Evolutionary conservation across 2,797 vertebrate species (phyloP).

Genomic region (Anolis apletophallus): DNA sequence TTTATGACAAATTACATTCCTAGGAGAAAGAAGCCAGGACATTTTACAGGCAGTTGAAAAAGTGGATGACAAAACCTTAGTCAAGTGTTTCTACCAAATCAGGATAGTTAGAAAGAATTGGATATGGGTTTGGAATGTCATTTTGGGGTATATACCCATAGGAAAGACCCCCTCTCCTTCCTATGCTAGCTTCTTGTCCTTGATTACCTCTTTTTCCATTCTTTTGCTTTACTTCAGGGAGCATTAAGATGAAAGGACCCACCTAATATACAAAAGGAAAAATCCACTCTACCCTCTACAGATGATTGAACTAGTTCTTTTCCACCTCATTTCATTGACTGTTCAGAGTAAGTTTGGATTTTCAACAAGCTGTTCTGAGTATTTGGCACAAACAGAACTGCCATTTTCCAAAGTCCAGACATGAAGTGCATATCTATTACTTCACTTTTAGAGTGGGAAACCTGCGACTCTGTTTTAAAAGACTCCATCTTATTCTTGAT

Average conservation of each 20-base stretch:
- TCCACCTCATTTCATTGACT: not conserved
- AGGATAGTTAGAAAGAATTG: too few species aligned
- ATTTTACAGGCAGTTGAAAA: not conserved
- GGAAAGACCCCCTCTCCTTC: not conserved
- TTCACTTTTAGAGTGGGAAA: slow-evolving; percentile 14
- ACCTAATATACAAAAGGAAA: too few species aligned
- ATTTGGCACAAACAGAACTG: slow-evolving; percentile 25
- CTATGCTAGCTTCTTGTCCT: not conserved
- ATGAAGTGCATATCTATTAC: not conserved
- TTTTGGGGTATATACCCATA: not conserved
- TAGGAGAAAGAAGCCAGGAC: too few species aligned
- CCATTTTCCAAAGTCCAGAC: slow-evolving; percentile 20
- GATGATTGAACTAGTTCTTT: not conserved
- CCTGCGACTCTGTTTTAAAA: not conserved
- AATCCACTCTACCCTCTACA: too few species aligned
- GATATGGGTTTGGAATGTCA: not conserved
- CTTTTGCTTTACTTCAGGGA: not conserved
- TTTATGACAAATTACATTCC: too few species aligned
- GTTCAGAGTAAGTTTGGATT: not conserved
- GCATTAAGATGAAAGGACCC: not conserved
- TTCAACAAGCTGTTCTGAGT: slow-evolving; percentile 23
- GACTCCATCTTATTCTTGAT: slow-evolving; percentile 12
- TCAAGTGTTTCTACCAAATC: too few species aligned
- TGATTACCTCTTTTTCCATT: not conserved
- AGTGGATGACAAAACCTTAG: too few species aligned